phyloP scores from a whole-genome alignment of 2,113 vertebrate species.

The Muntiacus reevesi region DNA sequence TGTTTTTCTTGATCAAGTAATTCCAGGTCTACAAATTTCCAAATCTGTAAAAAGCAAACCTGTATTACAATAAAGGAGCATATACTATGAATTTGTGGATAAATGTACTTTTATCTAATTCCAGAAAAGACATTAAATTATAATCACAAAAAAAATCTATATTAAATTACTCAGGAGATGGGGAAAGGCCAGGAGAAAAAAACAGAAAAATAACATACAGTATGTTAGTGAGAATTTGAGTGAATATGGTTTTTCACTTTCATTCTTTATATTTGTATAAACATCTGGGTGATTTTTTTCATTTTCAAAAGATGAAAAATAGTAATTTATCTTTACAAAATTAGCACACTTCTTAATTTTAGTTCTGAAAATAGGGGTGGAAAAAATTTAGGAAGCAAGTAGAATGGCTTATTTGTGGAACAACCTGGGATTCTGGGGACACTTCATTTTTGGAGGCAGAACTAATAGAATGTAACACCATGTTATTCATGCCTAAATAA shows the following conservation, averaged over 20 bases:
- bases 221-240: neutral
- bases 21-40: neutral
- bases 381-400: neutral
- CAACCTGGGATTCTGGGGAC: neutral
- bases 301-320: slow-evolving; percentile 7
- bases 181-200: neutral
- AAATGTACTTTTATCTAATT: neutral
- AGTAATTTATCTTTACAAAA: slow-evolving; percentile 8
- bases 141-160: neutral
- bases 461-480: neutral
- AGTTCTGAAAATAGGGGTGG: neutral
- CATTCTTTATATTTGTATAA: neutral
- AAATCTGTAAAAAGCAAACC: neutral
- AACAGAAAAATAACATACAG: neutral
- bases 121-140: neutral
- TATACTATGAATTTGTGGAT: neutral
- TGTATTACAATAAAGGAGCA: neutral
- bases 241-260: neutral
- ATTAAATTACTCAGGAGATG: neutral
- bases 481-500: neutral
- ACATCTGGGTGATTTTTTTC: neutral
- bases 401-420: slow-evolving; percentile 1
- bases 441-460: neutral
- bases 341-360: neutral
- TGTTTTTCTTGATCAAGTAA: neutral